phyloP scores from a whole-genome alignment of 2,888 invertebrate species.

The Melanostoma mellinum region DNA sequence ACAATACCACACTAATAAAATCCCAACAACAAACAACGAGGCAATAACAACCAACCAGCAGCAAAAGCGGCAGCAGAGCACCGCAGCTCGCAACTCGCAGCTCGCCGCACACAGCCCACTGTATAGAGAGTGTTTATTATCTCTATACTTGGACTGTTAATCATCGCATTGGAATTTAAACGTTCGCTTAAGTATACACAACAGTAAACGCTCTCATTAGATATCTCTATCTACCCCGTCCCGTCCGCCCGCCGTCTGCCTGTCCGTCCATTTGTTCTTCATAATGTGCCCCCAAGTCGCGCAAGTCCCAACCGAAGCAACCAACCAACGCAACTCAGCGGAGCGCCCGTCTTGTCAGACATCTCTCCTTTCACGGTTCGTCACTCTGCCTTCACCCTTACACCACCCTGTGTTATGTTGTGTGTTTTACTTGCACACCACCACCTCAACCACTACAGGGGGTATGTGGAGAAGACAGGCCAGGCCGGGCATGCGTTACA shows the following conservation, averaged over 20 bases:
- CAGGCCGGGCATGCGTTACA: constrained; percentile 52
- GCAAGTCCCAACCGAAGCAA: background rate
- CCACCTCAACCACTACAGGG: background rate
- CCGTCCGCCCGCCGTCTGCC: constrained; percentile 28
- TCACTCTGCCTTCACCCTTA: constrained; percentile 36
- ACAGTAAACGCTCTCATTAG: constrained; percentile 72
- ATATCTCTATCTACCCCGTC: constrained; percentile 67
- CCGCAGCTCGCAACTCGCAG: constrained; percentile 2
- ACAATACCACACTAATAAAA: constrained; percentile 40
- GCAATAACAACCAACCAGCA: constrained; percentile 26
- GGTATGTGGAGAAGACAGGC: constrained; percentile 32
- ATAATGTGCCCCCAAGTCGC: constrained; percentile 1
- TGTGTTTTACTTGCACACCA: constrained; percentile 32
- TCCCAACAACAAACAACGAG: constrained; percentile 40
- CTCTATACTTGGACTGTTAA: constrained; percentile 82
- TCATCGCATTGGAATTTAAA: constrained; percentile 80
- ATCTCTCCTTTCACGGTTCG: constrained; percentile 59
- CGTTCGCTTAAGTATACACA: constrained; percentile 76
- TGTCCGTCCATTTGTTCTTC: constrained; percentile 4
- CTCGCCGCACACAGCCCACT: constrained; percentile 40
- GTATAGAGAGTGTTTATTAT: constrained; percentile 67
- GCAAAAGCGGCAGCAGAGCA: constrained; percentile 31
- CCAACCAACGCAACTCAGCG: background rate
- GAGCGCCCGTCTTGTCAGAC: constrained; percentile 39
- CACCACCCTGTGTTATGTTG: constrained; percentile 36